Conservation (phyloP, 1,140 invertebrate genomes). For the Papilio polytes region DNA sequence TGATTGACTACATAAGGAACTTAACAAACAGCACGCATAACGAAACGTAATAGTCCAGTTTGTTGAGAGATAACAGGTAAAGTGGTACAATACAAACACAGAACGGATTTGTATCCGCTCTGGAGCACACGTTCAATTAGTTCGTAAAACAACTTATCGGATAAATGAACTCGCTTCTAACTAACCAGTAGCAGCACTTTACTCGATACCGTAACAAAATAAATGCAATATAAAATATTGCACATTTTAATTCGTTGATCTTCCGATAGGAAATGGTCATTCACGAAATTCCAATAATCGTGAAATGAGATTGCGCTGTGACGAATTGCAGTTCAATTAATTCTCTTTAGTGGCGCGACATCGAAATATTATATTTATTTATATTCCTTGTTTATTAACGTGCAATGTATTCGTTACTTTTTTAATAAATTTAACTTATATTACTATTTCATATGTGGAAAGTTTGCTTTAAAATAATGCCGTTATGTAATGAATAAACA, state of each 20-base stretch:
- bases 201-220: constrained; percentile 2
- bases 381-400: constrained; percentile 22
- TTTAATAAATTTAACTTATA: background rate
- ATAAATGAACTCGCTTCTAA: constrained; percentile 36
- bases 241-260: constrained; percentile 53
- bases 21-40: background rate
- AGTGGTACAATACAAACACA: constrained; percentile 1
- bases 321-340: constrained; percentile 56
- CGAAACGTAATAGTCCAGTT: background rate
- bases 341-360: constrained; percentile 36
- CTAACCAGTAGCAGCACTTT: background rate
- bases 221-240: constrained; percentile 36
- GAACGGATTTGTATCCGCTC: constrained; percentile 55
- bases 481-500: too few relatives aligned
- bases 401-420: constrained; percentile 13
- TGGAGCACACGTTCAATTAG: constrained; percentile 60
- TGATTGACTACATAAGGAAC: background rate
- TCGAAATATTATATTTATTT: constrained; percentile 36
- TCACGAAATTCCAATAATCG: constrained; percentile 52
- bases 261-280: constrained; percentile 50
- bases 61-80: background rate
- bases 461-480: too few relatives aligned
- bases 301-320: constrained; percentile 53
- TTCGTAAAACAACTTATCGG: constrained; percentile 63
- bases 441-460: background rate